Conservation (phyloP, 2,797 vertebrate genomes). For the Alauda arvensis region DNA sequence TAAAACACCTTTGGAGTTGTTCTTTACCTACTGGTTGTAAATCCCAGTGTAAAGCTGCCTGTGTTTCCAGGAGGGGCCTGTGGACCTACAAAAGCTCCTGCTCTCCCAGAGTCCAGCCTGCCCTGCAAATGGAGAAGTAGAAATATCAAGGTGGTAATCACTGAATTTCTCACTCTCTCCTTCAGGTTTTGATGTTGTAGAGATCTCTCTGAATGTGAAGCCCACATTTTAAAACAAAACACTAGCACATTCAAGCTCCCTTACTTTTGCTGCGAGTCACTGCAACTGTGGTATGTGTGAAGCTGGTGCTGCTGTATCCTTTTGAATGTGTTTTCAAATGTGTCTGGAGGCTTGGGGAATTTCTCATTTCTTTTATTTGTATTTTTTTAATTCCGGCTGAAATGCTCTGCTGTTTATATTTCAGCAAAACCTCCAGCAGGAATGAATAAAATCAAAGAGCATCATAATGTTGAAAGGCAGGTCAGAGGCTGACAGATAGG, state of each 20-base stretch:
- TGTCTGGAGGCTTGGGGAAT: constrained; percentile 47
- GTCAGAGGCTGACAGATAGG: background rate
- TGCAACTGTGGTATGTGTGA: constrained; percentile 50
- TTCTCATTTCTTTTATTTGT: constrained; percentile 56
- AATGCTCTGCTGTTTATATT: constrained; percentile 65
- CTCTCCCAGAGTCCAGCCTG: background rate
- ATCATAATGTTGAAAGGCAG: constrained; percentile 13
- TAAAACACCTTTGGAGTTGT: constrained; percentile 40
- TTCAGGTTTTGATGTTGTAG: background rate
- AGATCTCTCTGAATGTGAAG: background rate
- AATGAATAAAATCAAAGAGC: constrained; percentile 60
- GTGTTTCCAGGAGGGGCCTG: background rate
- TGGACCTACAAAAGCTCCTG: constrained; percentile 24
- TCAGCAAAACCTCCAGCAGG: constrained; percentile 57
- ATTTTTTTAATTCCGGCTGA: constrained; percentile 58
- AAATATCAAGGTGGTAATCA: background rate
- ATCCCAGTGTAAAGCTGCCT: constrained; percentile 41
- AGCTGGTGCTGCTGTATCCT: constrained; percentile 14
- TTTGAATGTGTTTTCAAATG: constrained; percentile 28
- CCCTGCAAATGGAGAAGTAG: background rate
- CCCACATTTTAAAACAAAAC: constrained; percentile 34
- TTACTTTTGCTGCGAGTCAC: constrained; percentile 17
- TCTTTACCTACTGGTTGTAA: constrained; percentile 46
- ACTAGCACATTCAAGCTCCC: constrained; percentile 24
- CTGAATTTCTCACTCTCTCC: background rate